Conservation (phyloP, 2,113 vertebrate species). For the Dipodomys merriami region DNA sequence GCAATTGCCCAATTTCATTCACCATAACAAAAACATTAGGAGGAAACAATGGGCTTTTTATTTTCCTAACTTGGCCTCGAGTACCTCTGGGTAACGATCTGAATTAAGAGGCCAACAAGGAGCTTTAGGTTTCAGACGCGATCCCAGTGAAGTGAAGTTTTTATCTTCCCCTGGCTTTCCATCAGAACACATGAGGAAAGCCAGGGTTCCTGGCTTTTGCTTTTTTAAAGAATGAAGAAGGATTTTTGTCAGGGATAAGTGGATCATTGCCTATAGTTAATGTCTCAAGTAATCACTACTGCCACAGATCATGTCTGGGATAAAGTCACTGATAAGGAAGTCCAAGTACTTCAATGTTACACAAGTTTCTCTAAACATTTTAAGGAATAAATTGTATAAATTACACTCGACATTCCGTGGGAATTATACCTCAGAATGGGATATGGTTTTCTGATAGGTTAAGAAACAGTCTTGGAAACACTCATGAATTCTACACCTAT, state of each 20-base stretch:
- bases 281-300: not conserved
- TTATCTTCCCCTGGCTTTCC: not conserved
- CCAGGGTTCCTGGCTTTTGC: not conserved
- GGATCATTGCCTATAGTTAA: not conserved
- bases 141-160: conserved; percentile 7
- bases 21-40: not conserved
- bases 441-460: not conserved
- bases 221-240: not conserved
- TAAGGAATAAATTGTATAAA: not conserved
- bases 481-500: not conserved
- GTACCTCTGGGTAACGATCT: not conserved
- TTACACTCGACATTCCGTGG: not conserved
- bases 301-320: not conserved
- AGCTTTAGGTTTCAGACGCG: not conserved
- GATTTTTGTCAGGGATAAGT: not conserved
- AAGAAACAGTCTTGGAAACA: not conserved
- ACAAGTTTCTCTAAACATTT: not conserved
- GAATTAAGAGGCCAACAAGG: conserved; percentile 34
- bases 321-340: not conserved
- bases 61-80: not conserved
- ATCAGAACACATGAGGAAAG: not conserved
- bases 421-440: not conserved
- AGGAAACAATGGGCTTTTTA: not conserved
- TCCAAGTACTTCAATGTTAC: not conserved
- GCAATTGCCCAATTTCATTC: conserved; percentile 27